Evolutionary conservation across 2,888 invertebrate species (phyloP).

Genomic region (Mantis religiosa): DNA sequence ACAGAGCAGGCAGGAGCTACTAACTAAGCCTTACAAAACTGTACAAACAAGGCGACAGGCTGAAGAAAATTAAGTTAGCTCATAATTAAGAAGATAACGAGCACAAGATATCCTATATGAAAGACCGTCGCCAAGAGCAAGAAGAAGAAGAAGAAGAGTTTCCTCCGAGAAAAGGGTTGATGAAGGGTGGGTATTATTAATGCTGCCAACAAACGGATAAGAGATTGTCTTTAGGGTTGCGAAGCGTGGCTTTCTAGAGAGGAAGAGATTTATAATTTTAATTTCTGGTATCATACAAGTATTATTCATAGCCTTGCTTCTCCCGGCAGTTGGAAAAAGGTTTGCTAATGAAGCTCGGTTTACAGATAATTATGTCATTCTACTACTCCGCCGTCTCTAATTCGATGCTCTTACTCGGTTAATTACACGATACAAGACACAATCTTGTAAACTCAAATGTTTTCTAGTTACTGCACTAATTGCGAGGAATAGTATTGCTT

Average conservation of each 20-base stretch:
- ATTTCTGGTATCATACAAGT: not conserved
- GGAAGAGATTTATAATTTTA: conserved; percentile 8
- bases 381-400: too few relatives aligned
- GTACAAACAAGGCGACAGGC: conserved; percentile 21
- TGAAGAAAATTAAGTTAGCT: conserved; percentile 21
- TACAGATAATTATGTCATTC: conserved; percentile 22
- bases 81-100: conserved; percentile 27
- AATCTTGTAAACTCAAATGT: too few relatives aligned
- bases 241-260: not conserved
- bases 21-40: not conserved
- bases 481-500: too few relatives aligned
- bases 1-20: not conserved
- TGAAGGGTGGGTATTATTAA: conserved; percentile 13
- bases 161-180: conserved; percentile 7
- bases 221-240: not conserved
- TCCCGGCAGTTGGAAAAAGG: not conserved
- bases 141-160: not conserved
- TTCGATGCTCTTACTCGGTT: too few relatives aligned
- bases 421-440: not conserved
- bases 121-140: not conserved
- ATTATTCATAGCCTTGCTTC: not conserved
- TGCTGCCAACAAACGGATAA: conserved; percentile 10
- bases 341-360: conserved; percentile 23
- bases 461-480: too few relatives aligned
- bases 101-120: conserved; percentile 8